Percentiles rank a stretch among this genome's conserved stretches.
Conservation (phyloP, 2,113 vertebrate genomes). For the Alectura lathami region DNA sequence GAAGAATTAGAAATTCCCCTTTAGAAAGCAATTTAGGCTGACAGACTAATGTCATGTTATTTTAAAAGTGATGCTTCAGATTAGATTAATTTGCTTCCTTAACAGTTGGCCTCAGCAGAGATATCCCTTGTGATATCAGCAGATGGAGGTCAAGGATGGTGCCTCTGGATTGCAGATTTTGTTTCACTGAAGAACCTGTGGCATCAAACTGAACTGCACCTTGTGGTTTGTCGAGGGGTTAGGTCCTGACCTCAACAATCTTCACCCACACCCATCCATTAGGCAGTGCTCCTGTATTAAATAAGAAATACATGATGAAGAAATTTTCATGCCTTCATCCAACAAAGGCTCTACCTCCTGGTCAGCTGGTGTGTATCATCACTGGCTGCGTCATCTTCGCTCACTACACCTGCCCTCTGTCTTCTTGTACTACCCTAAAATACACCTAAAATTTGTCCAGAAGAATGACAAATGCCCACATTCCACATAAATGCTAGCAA, state of each 20-base stretch:
- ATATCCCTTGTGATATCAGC: accelerated
- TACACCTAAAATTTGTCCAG: accelerated
- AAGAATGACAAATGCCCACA: background rate
- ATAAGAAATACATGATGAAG: background rate
- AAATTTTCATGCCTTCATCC: background rate
- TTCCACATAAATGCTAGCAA: background rate
- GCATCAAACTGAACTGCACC: background rate
- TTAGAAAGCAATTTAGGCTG: conserved; percentile 2
- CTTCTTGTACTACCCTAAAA: background rate
- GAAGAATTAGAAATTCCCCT: conserved; percentile 10
- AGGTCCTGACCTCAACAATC: background rate
- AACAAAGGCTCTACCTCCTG: background rate
- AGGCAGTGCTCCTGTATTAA: background rate
- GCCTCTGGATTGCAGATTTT: background rate
- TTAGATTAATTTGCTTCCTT: conserved; percentile 28
- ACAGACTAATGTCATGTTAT: background rate
- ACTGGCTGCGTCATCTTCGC: background rate
- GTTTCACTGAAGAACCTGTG: background rate
- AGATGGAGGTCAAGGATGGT: background rate
- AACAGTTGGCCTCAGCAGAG: conserved; percentile 18
- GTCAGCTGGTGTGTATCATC: background rate
- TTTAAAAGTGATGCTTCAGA: background rate
- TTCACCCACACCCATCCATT: background rate
- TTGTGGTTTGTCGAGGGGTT: background rate
- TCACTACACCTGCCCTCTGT: background rate